A percentile compares a stretch with the other conserved stretches of the same genome.
Conservation (phyloP, 1,140 invertebrate species). For the Idris sp. region DNA sequence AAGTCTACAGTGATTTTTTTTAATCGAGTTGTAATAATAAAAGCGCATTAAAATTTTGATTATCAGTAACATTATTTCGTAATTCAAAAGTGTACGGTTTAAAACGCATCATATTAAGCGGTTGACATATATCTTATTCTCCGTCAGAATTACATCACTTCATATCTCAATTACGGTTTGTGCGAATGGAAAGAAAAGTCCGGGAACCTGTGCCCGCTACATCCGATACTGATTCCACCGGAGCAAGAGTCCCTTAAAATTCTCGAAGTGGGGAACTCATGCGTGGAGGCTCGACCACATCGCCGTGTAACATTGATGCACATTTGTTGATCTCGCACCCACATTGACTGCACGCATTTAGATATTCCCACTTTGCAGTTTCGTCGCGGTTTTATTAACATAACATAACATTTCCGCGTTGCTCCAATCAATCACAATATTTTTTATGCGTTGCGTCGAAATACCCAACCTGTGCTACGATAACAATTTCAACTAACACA, state of each 20-base stretch:
- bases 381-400: slow-evolving; percentile 18
- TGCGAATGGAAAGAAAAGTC: slow-evolving; percentile 20
- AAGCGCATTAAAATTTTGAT: too few species aligned
- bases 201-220: slow-evolving; percentile 40
- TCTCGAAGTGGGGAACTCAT: slow-evolving; percentile 52
- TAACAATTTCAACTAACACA: neutral
- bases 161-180: slow-evolving; percentile 7
- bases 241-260: slow-evolving; percentile 58
- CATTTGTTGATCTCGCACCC: slow-evolving; percentile 59
- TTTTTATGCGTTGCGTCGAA: neutral
- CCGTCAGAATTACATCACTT: slow-evolving; percentile 9
- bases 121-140: neutral
- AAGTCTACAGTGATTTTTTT: too few species aligned
- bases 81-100: too few species aligned
- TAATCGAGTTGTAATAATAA: too few species aligned
- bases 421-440: neutral
- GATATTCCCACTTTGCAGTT: slow-evolving; percentile 29
- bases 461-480: slow-evolving; percentile 5
- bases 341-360: slow-evolving; percentile 60
- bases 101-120: too few species aligned
- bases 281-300: slow-evolving; percentile 66
- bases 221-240: slow-evolving; percentile 40
- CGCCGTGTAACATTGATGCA: slow-evolving; percentile 51
- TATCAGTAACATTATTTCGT: too few species aligned
- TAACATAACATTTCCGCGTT: slow-evolving; percentile 9